These are phyloP conservation scores for Barbus barbus DNA, from an alignment of 2,113 vertebrate genomes.

Conservation along the genomic window DNA sequence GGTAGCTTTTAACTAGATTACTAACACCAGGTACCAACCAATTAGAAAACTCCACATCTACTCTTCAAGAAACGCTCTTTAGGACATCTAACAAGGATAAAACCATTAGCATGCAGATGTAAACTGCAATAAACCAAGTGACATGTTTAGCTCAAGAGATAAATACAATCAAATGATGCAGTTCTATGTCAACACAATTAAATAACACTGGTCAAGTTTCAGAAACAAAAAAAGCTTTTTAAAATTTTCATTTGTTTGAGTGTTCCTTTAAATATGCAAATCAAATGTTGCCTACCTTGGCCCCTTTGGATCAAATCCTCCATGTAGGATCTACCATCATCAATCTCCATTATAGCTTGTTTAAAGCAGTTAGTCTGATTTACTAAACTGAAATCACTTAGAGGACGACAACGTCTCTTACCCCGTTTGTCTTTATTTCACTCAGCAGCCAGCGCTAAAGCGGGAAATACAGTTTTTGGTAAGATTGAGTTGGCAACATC, in stretches of 20 bases:
- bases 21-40: neutral
- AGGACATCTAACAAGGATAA: neutral
- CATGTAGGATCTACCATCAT: conserved; percentile 76
- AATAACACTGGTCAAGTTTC: neutral
- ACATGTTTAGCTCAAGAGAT: neutral
- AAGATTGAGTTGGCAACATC: conserved; percentile 64
- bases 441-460: conserved; percentile 22
- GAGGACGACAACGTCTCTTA: conserved; percentile 17
- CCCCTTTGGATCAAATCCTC: conserved; percentile 84
- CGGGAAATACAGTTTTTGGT: conserved; percentile 51
- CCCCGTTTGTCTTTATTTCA: conserved; percentile 47
- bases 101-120: neutral
- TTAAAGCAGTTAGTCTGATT: conserved; percentile 27
- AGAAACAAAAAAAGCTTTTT: no score
- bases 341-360: conserved; percentile 63
- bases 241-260: neutral
- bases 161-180: neutral
- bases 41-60: neutral
- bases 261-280: conserved; percentile 14
- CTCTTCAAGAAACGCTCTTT: neutral
- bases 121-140: conserved; percentile 12
- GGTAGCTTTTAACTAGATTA: neutral
- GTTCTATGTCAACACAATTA: neutral
- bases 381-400: conserved; percentile 2
- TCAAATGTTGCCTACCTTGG: conserved; percentile 78